Base-by-base conservation (phyloP, 1,140 invertebrate species). In the Ridgeia piscesae region DNA sequence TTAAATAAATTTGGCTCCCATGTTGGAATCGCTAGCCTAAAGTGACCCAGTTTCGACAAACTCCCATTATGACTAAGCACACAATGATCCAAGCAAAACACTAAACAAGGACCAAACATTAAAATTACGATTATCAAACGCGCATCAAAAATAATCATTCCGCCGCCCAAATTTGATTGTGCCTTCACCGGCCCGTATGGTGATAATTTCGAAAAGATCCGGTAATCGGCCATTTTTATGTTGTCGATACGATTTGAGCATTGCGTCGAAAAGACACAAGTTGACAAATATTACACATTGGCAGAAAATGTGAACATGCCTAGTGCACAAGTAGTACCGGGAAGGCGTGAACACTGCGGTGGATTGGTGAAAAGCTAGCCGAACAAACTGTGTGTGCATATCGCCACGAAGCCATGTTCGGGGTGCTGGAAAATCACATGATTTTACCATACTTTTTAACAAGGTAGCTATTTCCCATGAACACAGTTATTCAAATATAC, bases 1-100 rank as follows among this genome's bases (percentile, higher is more conserved):
- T 77, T 77, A 77, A 77, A 77, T 77, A 77, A 77, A 77, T 77
- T 77, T 77, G 58, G 58, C 58, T 77, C 58, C 58, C 58, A 77
- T 77, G 58, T 77, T 77, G 58, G 58, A 77, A 77, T 77, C 27
- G 58, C 58, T 77, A n/a, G n/a, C n/a, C n/a, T n/a, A 77, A 77
- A 77, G 17, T 77, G 58, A 77, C 58, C 58, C 58, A 77, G 58
- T 77, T 77, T 14, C 58, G 58, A 77, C 58, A 77, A 77, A 77
- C 58, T 77, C 0, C 58, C 58, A 77, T 77, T 77, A 77, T 2
- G 17, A 77, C 11, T 77, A 77, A 77, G 58, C 58, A 77, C 27
- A 31, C 8, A 77, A 77, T 77, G 58, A 77, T 77, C 27, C 58
- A 77, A 77, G 58, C 58, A 31, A 17, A 77, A 77, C 58, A 77